These are phyloP conservation scores for Manis javanica DNA, from an alignment of 2,797 vertebrate genomes.

Conservation along the genomic window DNA sequence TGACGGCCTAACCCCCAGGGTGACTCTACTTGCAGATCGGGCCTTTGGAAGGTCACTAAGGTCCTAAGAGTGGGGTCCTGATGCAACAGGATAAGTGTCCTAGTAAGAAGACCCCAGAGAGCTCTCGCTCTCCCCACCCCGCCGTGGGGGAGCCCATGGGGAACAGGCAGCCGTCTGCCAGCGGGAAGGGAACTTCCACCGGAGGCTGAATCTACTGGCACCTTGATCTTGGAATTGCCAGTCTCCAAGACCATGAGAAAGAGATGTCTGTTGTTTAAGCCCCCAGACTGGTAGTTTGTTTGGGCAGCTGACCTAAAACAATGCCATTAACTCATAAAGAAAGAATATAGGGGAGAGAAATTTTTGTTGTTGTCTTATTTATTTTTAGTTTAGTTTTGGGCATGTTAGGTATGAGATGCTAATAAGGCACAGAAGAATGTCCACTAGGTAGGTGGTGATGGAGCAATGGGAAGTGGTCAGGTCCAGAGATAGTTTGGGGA, in stretches of 20 bases:
- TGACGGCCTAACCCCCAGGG: neutral
- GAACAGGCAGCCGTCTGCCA: neutral
- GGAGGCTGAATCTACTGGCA: neutral
- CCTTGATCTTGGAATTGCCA: neutral
- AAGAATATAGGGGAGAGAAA: neutral
- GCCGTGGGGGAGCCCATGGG: neutral
- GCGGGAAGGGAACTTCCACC: neutral
- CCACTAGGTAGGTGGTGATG: neutral
- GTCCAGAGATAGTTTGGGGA: neutral
- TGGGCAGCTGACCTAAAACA: neutral
- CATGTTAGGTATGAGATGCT: neutral
- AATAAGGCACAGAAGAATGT: neutral
- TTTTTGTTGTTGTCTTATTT: neutral
- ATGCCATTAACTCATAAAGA: neutral
- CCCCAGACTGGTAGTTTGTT: neutral
- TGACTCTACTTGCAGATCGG: neutral
- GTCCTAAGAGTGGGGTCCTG: neutral
- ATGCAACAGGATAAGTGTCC: neutral
- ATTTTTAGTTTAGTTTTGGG: slow-evolving; percentile 18
- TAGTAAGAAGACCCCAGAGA: neutral
- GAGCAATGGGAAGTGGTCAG: neutral
- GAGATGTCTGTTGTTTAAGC: neutral
- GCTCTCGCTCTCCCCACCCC: neutral
- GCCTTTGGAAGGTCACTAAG: neutral
- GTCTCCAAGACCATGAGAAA: neutral